These are phyloP conservation scores for Nyctibius bracteatus DNA, from an alignment of 2,113 vertebrate species.

Conservation along the genomic window DNA sequence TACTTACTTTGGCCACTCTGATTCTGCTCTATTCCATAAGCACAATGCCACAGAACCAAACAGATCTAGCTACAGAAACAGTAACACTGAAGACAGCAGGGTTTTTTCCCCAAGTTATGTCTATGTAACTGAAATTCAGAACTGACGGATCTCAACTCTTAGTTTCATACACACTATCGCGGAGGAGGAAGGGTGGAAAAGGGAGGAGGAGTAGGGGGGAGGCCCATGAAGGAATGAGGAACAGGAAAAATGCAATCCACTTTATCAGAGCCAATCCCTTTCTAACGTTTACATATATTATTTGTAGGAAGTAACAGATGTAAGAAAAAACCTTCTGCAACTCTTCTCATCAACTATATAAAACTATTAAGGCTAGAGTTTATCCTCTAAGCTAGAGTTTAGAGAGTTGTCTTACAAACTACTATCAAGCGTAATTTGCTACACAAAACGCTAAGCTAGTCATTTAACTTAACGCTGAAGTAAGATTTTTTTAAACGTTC, in stretches of 20 bases:
- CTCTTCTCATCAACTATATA: background rate
- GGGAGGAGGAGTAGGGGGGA: background rate
- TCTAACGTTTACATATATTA: background rate
- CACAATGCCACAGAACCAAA: background rate
- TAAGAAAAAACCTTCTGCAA: background rate
- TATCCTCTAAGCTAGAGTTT: background rate
- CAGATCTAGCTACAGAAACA: background rate
- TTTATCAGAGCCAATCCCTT: constrained; percentile 4
- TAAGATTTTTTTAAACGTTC: background rate
- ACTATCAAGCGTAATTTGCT: background rate
- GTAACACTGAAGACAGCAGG: background rate
- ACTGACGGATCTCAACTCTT: background rate
- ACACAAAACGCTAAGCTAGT: too few species aligned
- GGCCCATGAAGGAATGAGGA: constrained; percentile 43
- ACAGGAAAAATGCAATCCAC: constrained; percentile 46
- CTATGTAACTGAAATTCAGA: background rate
- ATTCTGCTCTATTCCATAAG: background rate
- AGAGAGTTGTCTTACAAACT: background rate
- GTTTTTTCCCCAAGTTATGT: background rate
- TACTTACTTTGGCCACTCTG: background rate
- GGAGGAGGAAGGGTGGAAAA: background rate
- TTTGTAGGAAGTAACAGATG: background rate
- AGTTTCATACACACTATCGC: background rate
- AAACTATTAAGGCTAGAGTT: background rate
- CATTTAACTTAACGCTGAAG: background rate